Base-by-base conservation (phyloP, 2,113 vertebrate genomes). In the Serilophus lunatus region DNA sequence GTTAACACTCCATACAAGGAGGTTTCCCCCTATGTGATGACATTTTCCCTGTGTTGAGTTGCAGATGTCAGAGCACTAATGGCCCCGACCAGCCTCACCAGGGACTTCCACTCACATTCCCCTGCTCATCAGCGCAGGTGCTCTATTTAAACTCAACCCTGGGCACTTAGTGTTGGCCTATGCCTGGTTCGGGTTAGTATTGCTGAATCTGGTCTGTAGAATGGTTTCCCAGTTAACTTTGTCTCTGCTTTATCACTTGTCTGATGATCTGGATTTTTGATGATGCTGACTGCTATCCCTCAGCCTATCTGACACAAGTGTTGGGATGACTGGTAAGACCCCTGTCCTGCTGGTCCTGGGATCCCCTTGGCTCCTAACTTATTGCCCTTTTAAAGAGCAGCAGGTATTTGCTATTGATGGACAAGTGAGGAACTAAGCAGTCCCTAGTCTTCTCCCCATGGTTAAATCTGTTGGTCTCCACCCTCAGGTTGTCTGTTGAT, bases 151-250 rank as follows among this genome's bases (percentile, higher is more conserved):
- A 53, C 28, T 31, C 31, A 65, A 1, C 7, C 33, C 24, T 18
- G 16, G 18, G 18, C 1, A 3, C 0, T 7, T 28, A 13, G 1
- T 7, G 3, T 38, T 65, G 6, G 5, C 6, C 1, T 60, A 1
- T 23, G 8, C 2, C 1, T 12, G 1, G 1, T 45, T 59, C 2
- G 76, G 6, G 11, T 49, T 56, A 11, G 4, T 51, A 4, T 6
- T 40, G 6, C 4, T 74, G 16, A 1, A 1, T 29, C 3, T 74
- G 13, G 6, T 11, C 3, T 72, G 8, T 16, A 16, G 38, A 0
- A 0, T 9, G n/a, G 13, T 5, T n/a, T 13, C 0, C 60, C 6
- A 3, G 7, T 36, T 57, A 16, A 2, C 2, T 76, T 68, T 64
- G 8, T 4, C 1, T 72, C 4, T 90, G 13, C 3, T 5, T 42